Base-by-base conservation (phyloP, 2,888 invertebrate genomes). In the Formica aserva region DNA sequence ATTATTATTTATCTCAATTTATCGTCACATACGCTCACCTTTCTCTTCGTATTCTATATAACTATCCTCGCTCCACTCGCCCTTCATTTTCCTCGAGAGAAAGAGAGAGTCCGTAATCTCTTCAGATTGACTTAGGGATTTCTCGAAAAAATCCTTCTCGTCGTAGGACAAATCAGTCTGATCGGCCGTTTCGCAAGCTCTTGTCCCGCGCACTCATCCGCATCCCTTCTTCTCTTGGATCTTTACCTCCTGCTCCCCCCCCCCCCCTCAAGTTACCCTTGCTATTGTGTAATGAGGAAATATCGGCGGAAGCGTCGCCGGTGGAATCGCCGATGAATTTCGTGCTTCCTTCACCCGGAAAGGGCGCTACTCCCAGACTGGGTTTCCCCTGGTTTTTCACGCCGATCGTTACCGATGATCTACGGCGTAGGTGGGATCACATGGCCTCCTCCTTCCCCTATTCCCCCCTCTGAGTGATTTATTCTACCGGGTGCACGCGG, bases 111-210 rank as follows among this genome's bases (percentile, higher is more conserved):
- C 62, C 74, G 72, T 86, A 85, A 87, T 86, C 84, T 72, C 82
- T 80, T 65, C 83, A 82, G 86, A 87, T 87, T 86, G 82, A 86
- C 83, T 87, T 83, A 81, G 75, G 84, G 84, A 87, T 87, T 83
- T 85, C 80, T 83, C 76, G 29, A 41, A 18, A 82, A 77, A 57
- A 57, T 57, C 26, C 32, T 52, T 29, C 82, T 82, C 80, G 26
- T 82, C 75, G 26, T 55, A 67, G 85, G 77, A 85, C 78, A 76
- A 76, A 26, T 60, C 65, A 52, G 45, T 72, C 29, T 71, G 55
- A 63, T 71, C 78, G 75, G 22, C 32, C 22, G 4, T 52, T 52
- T 35, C 60, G 74, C n/a, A 26, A 13, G 18, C 9, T 65, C 18
- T n/a, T 55, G 22, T 48, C 15, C 18, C 38, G 38, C 55, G 74